These are phyloP conservation scores for Prietella phreatophila DNA, from an alignment of 2,113 vertebrate species.

Conservation along the genomic window DNA sequence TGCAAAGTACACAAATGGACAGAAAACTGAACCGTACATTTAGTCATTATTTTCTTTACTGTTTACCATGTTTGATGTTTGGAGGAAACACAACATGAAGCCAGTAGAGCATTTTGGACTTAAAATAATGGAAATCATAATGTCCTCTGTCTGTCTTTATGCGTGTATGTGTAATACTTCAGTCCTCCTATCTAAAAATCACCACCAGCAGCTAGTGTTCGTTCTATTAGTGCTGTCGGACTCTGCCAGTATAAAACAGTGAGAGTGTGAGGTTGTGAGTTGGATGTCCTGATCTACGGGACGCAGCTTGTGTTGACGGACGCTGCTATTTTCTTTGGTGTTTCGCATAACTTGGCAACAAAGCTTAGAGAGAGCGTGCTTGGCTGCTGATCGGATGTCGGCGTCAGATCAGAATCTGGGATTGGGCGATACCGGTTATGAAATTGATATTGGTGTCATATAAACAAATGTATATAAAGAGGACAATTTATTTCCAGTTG, in stretches of 20 bases:
- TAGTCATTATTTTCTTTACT: neutral
- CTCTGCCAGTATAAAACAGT: neutral
- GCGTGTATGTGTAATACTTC: neutral
- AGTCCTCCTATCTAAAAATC: neutral
- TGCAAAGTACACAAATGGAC: neutral
- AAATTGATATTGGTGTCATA: neutral
- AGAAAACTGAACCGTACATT: neutral
- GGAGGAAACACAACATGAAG: neutral
- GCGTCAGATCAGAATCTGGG: neutral
- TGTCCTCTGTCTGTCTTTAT: neutral
- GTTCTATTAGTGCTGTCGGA: neutral
- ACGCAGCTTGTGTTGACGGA: neutral
- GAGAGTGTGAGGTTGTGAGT: neutral
- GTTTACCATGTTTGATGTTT: neutral
- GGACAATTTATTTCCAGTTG: too few relatives aligned
- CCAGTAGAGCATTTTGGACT: neutral
- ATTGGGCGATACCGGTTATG: neutral
- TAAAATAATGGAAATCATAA: neutral
- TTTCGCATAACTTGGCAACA: neutral
- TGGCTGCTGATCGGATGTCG: neutral
- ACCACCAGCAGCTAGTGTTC: neutral
- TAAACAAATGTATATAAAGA: neutral
- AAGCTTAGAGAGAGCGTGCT: neutral
- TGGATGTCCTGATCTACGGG: neutral
- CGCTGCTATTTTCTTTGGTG: neutral